Conservation (phyloP, 2,113 vertebrate species). For the Gadus chalcogrammus region DNA sequence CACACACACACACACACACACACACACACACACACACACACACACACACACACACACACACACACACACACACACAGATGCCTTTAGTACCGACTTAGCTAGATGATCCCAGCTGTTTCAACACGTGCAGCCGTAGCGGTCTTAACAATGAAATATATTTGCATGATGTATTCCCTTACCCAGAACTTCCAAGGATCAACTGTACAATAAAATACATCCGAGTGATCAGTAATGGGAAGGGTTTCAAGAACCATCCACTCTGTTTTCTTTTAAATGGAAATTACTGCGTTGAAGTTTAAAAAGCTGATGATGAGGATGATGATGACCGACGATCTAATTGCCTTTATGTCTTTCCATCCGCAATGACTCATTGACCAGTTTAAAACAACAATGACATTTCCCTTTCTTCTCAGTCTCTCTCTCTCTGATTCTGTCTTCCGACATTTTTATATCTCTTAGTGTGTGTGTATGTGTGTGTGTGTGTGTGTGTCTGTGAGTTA, state of each 20-base stretch:
- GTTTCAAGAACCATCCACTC: too few relatives aligned
- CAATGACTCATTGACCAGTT: constrained; percentile 44
- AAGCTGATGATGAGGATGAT: too few relatives aligned
- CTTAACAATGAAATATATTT: too few relatives aligned
- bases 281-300: too few relatives aligned
- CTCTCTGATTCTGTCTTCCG: not conserved
- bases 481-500: constrained; percentile 9
- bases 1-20: constrained; percentile 1
- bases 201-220: too few relatives aligned
- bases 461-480: constrained; percentile 31
- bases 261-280: too few relatives aligned
- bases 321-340: too few relatives aligned
- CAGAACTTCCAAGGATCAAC: too few relatives aligned
- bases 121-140: constrained; percentile 1
- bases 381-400: constrained; percentile 43
- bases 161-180: too few relatives aligned
- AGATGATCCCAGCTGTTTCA: constrained; percentile 16
- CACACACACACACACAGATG: constrained; percentile 12
- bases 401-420: constrained; percentile 9
- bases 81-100: constrained; percentile 9
- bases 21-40: constrained; percentile 15
- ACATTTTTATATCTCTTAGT: not conserved
- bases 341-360: constrained; percentile 17
- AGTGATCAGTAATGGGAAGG: too few relatives aligned
- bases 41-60: constrained; percentile 1